Evolutionary conservation across 2,797 vertebrate species (phyloP), one percentile per base, ranked within the genome.

Genomic region (Takifugu ocellatus): DNA sequence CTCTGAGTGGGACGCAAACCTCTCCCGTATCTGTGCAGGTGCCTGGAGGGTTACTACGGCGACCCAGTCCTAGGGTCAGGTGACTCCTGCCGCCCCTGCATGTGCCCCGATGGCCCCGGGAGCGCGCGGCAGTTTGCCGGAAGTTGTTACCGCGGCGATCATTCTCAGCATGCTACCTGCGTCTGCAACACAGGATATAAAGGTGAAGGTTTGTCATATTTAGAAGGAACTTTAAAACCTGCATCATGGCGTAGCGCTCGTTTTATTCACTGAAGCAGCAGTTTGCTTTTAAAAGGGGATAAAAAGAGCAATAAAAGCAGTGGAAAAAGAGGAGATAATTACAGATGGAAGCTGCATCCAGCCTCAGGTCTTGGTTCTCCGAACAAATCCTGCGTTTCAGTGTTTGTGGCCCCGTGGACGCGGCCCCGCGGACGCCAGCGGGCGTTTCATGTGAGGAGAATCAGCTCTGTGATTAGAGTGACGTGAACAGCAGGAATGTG

Each of bases 81-180:
- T 0, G 95, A 98, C 68, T 94, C 98, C 77, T 99, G 97, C 70
- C 96, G 93, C 10, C 92, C 95, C 27, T 99, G 97, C 54, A 92
- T 92, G 68, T 99, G 97, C 77, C 97, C 97, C 0, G 95, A 97
- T 0, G 97, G 96, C n/a, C 97, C 97, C 0, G 79, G 84, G 26
- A 96, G 93, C 0, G 85, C 88, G 39, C 91, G 94, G 24, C 97
- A 99, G 77, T 98, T 96, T 59, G 92, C 95, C 56, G 91, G 72
- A 16, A 89, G 89, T 51, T 99, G 97, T 80, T 98, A 96, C 74
- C 93, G 90, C 56, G 91, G 90, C 17, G 87, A 89, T 0, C 58
- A 92, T 48, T 92, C 90, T 0, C 82, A 89, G 69, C 94, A 96
- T 73, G 93, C 93, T 11, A 49, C 88, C 6, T 99, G 97, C 53